phyloP scores from a whole-genome alignment of 2,797 vertebrate species.

The Mus spretus region DNA sequence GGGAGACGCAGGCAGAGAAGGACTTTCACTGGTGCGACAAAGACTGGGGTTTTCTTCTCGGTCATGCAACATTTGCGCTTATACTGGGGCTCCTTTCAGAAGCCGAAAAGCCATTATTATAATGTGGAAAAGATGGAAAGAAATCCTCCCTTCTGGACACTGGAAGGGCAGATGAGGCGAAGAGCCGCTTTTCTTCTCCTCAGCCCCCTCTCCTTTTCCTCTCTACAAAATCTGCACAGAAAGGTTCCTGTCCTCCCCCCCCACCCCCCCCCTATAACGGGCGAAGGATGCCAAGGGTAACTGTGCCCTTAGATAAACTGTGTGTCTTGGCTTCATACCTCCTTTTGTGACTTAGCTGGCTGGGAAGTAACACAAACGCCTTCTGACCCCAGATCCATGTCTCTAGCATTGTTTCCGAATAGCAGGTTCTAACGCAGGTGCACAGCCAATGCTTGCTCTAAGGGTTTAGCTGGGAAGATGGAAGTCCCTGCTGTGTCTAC shows the following conservation, averaged over 20 bases:
- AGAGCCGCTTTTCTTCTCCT: conserved; percentile 57
- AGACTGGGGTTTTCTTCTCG: conserved; percentile 88
- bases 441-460: not conserved
- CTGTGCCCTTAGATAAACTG: conserved; percentile 87
- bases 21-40: conserved; percentile 91
- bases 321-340: conserved; percentile 84
- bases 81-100: conserved; percentile 91
- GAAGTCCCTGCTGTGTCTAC: no score
- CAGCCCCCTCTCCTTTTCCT: conserved; percentile 10
- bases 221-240: not conserved
- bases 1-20: conserved; percentile 91
- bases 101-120: conserved; percentile 92
- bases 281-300: conserved; percentile 85
- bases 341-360: conserved; percentile 88
- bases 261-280: conserved; percentile 76
- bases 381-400: not conserved
- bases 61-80: conserved; percentile 93
- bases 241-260: not conserved
- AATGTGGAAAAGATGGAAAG: conserved; percentile 91
- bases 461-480: not conserved
- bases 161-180: conserved; percentile 95
- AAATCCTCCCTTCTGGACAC: conserved; percentile 92
- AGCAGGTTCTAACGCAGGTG: not conserved
- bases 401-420: conserved; percentile 22
- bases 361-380: conserved; percentile 72